Percentiles rank a stretch among this genome's conserved stretches.
Evolutionary conservation across 2,113 vertebrate species (phyloP).

Genomic region (Ursus arctos): DNA sequence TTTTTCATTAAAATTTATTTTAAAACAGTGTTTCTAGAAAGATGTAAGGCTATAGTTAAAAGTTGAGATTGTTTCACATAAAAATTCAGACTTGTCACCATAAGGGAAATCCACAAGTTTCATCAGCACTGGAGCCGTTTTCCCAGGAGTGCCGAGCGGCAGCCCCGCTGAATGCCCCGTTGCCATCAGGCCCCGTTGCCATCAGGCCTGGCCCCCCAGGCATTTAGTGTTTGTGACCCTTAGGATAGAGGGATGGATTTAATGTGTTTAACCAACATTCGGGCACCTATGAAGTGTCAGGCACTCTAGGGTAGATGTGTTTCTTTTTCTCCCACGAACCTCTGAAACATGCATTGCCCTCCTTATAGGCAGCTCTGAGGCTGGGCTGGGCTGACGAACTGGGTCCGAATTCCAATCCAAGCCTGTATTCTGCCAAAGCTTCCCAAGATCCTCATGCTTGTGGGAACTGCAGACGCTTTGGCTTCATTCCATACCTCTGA

Average conservation of each 20-base stretch:
- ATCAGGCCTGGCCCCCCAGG: no score
- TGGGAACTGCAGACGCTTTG: slow-evolving; percentile 5
- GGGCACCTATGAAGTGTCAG: background rate
- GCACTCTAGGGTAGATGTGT: background rate
- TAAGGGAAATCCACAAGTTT: background rate
- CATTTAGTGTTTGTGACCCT: background rate
- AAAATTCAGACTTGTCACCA: background rate
- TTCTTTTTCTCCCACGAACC: background rate
- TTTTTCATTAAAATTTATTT: background rate
- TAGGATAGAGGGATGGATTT: background rate
- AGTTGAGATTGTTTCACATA: background rate
- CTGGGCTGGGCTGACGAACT: background rate
- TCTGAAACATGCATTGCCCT: background rate
- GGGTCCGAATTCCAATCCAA: background rate
- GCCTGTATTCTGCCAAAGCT: background rate
- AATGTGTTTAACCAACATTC: background rate
- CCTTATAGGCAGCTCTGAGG: background rate
- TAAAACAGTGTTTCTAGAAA: background rate
- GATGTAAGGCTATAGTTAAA: slow-evolving; percentile 31
- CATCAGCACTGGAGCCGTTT: background rate
- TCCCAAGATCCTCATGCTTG: background rate
- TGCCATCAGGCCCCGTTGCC: background rate
- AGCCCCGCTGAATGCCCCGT: background rate
- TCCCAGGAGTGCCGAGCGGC: background rate
- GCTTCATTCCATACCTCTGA: background rate